Percentiles rank a stretch among this genome's conserved stretches.
Conservation (phyloP, 2,797 vertebrate genomes). For the Ibycter americanus region DNA sequence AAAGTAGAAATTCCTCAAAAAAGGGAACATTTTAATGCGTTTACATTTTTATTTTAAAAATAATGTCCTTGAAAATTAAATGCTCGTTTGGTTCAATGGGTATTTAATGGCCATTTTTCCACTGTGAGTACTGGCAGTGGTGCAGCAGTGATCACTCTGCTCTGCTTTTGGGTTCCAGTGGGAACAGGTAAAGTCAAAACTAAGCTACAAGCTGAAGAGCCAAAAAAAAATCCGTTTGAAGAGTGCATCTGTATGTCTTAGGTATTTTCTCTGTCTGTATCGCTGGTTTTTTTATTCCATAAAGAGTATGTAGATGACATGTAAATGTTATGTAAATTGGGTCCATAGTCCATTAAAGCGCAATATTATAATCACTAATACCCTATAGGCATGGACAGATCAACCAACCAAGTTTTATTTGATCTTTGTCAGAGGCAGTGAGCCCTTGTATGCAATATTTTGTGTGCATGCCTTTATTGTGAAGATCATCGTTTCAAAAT, state of each 20-base stretch:
- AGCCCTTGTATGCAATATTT: conserved; percentile 38
- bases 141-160: neutral
- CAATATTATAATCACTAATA: conserved; percentile 68
- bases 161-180: neutral
- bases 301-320: conserved; percentile 42
- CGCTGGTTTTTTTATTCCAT: neutral
- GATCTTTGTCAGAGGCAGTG: conserved; percentile 50
- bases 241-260: neutral
- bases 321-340: conserved; percentile 60
- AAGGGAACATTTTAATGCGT: accelerated
- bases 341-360: conserved; percentile 38
- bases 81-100: neutral
- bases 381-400: conserved; percentile 56
- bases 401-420: conserved; percentile 54
- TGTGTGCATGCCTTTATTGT: conserved; percentile 24
- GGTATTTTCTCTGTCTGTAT: conserved; percentile 55
- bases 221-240: neutral
- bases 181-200: neutral
- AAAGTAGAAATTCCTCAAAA: neutral
- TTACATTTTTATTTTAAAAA: neutral
- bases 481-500: neutral
- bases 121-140: neutral
- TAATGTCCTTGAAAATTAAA: neutral
- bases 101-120: neutral
- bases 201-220: neutral